Evolutionary conservation across 2,113 vertebrate species (phyloP), one percentile per base, ranked within the genome.

Genomic region (Emydura subglobosa): DNA sequence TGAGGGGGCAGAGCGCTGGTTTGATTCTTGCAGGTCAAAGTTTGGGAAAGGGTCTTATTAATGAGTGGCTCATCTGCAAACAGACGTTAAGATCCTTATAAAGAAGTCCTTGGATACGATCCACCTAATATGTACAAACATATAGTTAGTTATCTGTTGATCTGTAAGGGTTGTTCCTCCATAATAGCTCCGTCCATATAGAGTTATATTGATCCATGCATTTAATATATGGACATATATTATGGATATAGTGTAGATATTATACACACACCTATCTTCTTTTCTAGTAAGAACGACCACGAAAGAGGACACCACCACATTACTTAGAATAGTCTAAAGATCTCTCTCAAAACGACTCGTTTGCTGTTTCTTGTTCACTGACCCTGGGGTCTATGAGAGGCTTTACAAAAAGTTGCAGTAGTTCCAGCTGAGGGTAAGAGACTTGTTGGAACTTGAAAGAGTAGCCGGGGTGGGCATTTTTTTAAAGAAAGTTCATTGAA

Each of bases 401-500:
- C 16, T 51, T 24, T 10, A 22, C 14, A 11, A 49, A 86, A 88
- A 78, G 31, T 82, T 89, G 44, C 93, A 86, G 86, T 96, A 61
- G 93, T 96, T 96, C 95, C 95, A 97, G 90, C 92, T 93, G 96
- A 96, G 76, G 47, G 85, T 54, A 79, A 96, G 84, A 5, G 29
- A 85, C 53, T 89, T 92, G 91, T 91, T 72, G 90, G 76, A 86
- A 68, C 87, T 95, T 88, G 86, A 83, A 86, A 91, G 61, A 83
- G 68, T 85, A 85, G 76, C 51, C 44, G 55, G 80, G 87, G 44
- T 85, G 89, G 88, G 87, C 92, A 90, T 91, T 83, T 22, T 80
- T 80, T 90, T 79, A 22, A 83, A 87, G 65, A 81, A 55, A 54
- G 72, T 76, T 93, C 61, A 94, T 82, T 92, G 93, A 92, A 94